These are phyloP conservation scores for Aythya baeri DNA, from an alignment of 2,113 vertebrate genomes.

Conservation along the genomic window DNA sequence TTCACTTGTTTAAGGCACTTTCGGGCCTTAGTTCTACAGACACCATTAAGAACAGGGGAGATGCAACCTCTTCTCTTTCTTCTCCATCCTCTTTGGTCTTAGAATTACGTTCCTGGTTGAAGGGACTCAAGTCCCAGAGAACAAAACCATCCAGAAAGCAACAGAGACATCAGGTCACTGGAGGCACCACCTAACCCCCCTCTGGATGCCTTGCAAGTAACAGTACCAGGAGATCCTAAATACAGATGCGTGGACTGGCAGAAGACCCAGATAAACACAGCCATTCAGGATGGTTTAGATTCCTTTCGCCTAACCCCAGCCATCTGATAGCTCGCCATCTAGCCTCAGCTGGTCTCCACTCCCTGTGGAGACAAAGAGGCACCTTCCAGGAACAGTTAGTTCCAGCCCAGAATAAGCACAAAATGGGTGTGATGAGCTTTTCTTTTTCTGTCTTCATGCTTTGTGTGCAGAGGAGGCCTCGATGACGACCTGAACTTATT, in stretches of 20 bases:
- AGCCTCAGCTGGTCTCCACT: not conserved
- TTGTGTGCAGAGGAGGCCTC: not conserved
- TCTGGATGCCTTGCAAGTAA: not conserved
- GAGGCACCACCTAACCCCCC: not conserved
- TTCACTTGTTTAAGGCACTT: slow-evolving; percentile 1
- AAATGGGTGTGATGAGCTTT: not conserved
- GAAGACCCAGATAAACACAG: not conserved
- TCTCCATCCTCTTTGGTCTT: not conserved
- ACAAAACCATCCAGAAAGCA: not conserved
- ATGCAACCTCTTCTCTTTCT: not conserved
- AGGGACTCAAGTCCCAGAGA: not conserved
- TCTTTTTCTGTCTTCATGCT: not conserved
- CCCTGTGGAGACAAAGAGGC: not conserved
- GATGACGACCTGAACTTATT: not conserved
- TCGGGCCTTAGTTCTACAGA: not conserved
- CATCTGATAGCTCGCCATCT: not conserved
- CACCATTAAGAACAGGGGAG: not conserved
- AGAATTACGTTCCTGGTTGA: not conserved
- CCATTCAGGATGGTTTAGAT: not conserved
- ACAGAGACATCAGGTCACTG: not conserved
- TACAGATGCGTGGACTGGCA: not conserved
- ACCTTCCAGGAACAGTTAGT: not conserved
- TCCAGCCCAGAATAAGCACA: not conserved
- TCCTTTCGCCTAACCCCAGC: not conserved
- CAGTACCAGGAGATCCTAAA: not conserved